phyloP scores from a whole-genome alignment of 2,113 vertebrate genomes.

The Passer montanus region DNA sequence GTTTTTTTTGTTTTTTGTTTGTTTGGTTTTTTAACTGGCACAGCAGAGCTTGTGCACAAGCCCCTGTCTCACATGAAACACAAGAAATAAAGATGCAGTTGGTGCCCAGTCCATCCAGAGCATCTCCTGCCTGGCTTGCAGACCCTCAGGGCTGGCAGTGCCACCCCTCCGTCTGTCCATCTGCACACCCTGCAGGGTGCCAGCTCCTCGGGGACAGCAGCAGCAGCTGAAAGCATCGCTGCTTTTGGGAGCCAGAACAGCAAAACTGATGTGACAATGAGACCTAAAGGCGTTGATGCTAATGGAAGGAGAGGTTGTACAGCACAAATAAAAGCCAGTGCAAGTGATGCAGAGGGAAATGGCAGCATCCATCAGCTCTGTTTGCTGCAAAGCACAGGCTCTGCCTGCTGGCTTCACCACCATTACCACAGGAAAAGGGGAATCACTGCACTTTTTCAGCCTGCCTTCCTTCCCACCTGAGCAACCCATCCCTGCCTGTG shows the following conservation, averaged over 20 bases:
- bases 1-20: no score
- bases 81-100: background rate
- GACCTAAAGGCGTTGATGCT: background rate
- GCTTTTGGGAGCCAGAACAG: background rate
- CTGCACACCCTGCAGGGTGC: background rate
- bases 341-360: background rate
- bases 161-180: background rate
- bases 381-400: background rate
- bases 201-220: background rate
- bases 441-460: background rate
- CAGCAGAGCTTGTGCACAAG: accelerated
- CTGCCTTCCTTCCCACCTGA: background rate
- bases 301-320: background rate
- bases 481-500: background rate
- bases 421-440: background rate
- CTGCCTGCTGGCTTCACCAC: background rate
- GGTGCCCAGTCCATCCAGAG: background rate
- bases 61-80: background rate
- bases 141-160: background rate
- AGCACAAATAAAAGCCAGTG: background rate
- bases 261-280: background rate
- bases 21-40: background rate
- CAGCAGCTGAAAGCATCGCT: background rate
- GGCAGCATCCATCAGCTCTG: background rate
- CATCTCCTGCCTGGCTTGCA: background rate